Evolutionary conservation across 2,797 vertebrate genomes (phyloP).

Genomic region (Fistularia tabacaria): DNA sequence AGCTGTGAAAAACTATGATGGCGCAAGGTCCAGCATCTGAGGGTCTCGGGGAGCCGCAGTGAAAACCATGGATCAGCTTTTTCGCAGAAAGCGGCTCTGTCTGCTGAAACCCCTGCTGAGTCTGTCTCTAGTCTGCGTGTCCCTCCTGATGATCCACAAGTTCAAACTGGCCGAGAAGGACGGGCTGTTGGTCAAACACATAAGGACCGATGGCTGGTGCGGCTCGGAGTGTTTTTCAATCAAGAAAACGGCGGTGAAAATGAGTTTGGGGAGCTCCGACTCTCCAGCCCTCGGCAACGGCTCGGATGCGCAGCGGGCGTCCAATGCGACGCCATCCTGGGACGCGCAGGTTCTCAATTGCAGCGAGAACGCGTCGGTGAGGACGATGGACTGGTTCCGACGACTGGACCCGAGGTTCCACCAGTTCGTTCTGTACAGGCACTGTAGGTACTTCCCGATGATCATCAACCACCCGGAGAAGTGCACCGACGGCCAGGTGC

Average conservation of each 20-base stretch:
- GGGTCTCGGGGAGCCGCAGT: conserved; percentile 21
- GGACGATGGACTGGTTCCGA: conserved; percentile 69
- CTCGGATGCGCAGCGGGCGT: conserved; percentile 18
- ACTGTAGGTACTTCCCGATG: conserved; percentile 83
- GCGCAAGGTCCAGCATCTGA: conserved; percentile 17
- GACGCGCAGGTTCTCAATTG: conserved; percentile 72
- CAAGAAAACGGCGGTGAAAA: conserved; percentile 30
- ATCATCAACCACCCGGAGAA: conserved; percentile 82
- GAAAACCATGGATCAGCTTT: conserved; percentile 71
- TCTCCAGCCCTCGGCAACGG: conserved; percentile 3
- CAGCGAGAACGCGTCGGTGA: conserved; percentile 63
- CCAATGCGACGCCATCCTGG: conserved; percentile 64
- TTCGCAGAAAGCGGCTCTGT: conserved; percentile 67
- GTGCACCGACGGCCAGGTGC: conserved; percentile 65
- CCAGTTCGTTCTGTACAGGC: conserved; percentile 79
- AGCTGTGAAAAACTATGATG: conserved; percentile 39
- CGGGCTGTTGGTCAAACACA: conserved; percentile 30
- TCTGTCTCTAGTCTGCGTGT: conserved; percentile 71
- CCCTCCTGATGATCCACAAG: conserved; percentile 78
- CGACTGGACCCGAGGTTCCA: conserved; percentile 77
- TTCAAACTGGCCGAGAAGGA: conserved; percentile 73
- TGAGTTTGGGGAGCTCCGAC: background rate
- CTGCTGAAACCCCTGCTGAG: conserved; percentile 77
- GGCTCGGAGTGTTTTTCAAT: conserved; percentile 43
- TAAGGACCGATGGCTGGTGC: conserved; percentile 43